Evolutionary conservation across 37 sponge, comb jelly and placozoan species (phyloP).

Genomic region (Diacarnus erythraeanus): DNA sequence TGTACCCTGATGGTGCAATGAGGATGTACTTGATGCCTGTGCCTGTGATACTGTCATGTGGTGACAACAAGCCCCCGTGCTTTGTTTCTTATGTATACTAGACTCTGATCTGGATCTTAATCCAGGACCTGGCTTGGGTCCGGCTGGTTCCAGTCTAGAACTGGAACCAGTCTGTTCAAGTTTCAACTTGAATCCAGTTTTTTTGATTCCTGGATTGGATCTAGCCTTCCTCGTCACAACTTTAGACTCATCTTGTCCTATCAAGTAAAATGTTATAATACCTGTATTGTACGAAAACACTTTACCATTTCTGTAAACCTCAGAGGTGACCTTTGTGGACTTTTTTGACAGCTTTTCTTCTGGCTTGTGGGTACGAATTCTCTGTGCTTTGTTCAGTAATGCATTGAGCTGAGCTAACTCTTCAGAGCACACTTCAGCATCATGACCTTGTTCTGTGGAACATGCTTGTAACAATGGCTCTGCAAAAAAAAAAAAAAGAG

Average conservation of each 20-base stretch:
- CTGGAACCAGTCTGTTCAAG: not conserved
- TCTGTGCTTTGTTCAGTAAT: slow-evolving; percentile 40
- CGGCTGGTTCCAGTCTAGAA: not conserved
- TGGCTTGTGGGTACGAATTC: not conserved
- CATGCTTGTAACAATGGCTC: not conserved
- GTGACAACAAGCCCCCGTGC: no score
- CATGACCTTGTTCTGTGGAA: not conserved
- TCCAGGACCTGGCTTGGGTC: no score
- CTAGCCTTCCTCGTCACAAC: not conserved
- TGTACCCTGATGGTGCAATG: no score
- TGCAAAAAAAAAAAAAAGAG: slow-evolving; percentile 10
- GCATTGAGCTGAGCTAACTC: slow-evolving; percentile 26
- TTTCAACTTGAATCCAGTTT: not conserved
- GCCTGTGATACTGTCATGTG: no score
- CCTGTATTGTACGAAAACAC: no score
- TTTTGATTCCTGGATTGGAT: not conserved
- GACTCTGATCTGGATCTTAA: not conserved
- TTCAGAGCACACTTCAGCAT: not conserved
- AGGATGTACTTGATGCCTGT: no score
- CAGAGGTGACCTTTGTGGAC: not conserved
- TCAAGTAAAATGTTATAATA: no score
- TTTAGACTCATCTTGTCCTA: no score
- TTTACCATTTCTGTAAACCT: not conserved
- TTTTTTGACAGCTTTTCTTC: not conserved
- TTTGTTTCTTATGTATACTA: no score